These are phyloP conservation scores for Drosophila suboccidentalis DNA, from an alignment of 2,888 invertebrate genomes.

Conservation along the genomic window DNA sequence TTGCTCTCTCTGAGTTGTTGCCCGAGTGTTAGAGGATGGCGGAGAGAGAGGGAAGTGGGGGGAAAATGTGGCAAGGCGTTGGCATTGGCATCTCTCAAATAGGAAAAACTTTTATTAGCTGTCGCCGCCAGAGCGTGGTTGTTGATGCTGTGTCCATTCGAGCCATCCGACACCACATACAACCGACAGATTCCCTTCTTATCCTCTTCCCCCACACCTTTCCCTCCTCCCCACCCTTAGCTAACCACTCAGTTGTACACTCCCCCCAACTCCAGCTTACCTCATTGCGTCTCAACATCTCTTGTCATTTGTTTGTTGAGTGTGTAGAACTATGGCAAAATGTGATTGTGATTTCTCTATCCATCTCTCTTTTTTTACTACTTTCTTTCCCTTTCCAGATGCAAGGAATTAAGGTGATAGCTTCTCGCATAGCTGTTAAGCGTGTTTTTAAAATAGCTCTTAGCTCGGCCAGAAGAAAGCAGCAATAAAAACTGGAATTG, in stretches of 20 bases:
- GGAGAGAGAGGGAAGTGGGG: background rate
- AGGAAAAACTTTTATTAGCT: slow-evolving; percentile 76
- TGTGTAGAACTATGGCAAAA: slow-evolving; percentile 31
- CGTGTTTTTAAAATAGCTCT: slow-evolving; percentile 28
- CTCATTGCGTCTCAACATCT: background rate
- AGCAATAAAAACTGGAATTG: slow-evolving; percentile 11
- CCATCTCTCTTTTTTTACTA: background rate
- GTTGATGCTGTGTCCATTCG: slow-evolving; percentile 42
- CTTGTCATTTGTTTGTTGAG: slow-evolving; percentile 16
- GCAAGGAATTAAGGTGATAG: slow-evolving; percentile 37
- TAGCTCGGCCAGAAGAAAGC: slow-evolving; percentile 2
- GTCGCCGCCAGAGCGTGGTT: slow-evolving; percentile 45
- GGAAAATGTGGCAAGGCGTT: slow-evolving; percentile 15
- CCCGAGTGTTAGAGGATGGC: background rate
- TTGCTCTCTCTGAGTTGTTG: slow-evolving; percentile 2
- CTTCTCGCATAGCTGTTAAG: slow-evolving; percentile 20
- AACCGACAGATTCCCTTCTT: background rate
- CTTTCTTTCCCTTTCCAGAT: background rate
- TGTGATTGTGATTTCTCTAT: slow-evolving; percentile 54
- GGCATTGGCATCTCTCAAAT: slow-evolving; percentile 51
- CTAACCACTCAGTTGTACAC: background rate
- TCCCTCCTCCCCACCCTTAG: background rate
- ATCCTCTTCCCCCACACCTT: background rate
- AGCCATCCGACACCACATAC: background rate
- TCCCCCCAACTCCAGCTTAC: background rate